These are phyloP conservation scores for Ascaphus truei DNA, from an alignment of 2,113 vertebrate species.

Conservation along the genomic window DNA sequence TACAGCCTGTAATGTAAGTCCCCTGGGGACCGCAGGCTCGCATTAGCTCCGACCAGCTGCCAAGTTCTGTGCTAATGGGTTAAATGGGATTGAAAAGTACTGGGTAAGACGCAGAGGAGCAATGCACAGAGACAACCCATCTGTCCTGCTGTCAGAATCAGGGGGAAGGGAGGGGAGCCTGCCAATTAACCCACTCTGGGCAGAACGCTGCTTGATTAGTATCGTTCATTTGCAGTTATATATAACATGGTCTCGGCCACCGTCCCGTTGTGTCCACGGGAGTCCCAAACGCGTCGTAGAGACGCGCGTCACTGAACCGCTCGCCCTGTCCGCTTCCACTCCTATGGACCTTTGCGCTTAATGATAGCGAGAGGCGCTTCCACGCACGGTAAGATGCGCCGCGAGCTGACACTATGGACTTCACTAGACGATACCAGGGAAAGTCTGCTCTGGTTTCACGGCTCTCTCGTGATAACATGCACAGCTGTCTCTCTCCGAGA, in stretches of 20 bases:
- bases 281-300: too few species aligned
- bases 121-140: slow-evolving; percentile 16
- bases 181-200: not conserved
- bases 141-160: slow-evolving; percentile 9
- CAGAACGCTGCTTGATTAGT: not conserved
- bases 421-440: too few species aligned
- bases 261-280: too few species aligned
- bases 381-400: too few species aligned
- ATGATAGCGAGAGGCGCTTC: too few species aligned
- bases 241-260: not conserved
- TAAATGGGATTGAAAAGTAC: slow-evolving; percentile 27
- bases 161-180: not conserved
- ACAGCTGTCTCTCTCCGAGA: too few species aligned
- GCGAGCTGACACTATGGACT: too few species aligned
- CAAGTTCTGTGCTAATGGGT: slow-evolving; percentile 28
- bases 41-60: slow-evolving; percentile 16
- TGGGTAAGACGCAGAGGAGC: slow-evolving; percentile 21
- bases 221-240: not conserved
- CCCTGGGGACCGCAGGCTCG: slow-evolving; percentile 1
- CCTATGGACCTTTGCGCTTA: too few species aligned
- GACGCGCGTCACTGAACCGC: too few species aligned
- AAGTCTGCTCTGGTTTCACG: too few species aligned
- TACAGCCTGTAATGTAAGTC: slow-evolving; percentile 2
- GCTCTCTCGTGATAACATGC: too few species aligned
- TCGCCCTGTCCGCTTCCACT: too few species aligned